Base-by-base conservation (phyloP, 2,113 vertebrate genomes). In the Girardinichthys multiradiatus region DNA sequence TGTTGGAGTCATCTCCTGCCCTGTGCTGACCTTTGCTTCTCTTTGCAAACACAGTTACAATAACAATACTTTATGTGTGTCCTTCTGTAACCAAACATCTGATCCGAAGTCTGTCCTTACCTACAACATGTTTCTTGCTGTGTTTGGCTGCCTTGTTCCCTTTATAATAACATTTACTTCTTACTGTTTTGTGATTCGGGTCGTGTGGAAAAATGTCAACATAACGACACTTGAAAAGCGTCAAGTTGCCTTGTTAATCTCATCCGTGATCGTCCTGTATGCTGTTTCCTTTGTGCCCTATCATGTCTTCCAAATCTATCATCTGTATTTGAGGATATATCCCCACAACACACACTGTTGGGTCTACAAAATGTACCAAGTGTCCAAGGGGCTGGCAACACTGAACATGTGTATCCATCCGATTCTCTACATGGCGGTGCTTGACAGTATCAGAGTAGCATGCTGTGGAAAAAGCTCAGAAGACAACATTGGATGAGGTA, bases 381-480 rank as follows among this genome's bases (percentile, higher is more conserved):
- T 93, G 9, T 92, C 83, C 3, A 94, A 94, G 6, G 92, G 85
- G 7, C 77, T 96, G 17, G 90, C 95, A 17, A 85, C 93, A 2
- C 59, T 96, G 54, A 96, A 95, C 82, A 95, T 95, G 90, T 97
- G 96, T 33, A 72, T 96, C 21, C 95, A 97, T 67, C 97, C 95
- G 0, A 54, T 97, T 67, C 88, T 97, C 27, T 97, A 96, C 69
- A 91, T 95, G 73, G 88, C 95, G 0, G 84, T 94, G 64, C 93
- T 91, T 11, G 87, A 94, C 88, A 95, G 94, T 31, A 84, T 95
- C 19, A 82, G 83, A 77, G 79, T 90, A 0, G 64, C 84, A 19
- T 92, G 93, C 63, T 92, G 91, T 77, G 35, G 90, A 4, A 78
- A 57, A 31, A 83, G 70, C 24, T 29, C 21, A 54, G 78, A 85